These are phyloP conservation scores for Pseudomyrmex sp. DNA, from an alignment of 1,140 invertebrate genomes.

Conservation along the genomic window DNA sequence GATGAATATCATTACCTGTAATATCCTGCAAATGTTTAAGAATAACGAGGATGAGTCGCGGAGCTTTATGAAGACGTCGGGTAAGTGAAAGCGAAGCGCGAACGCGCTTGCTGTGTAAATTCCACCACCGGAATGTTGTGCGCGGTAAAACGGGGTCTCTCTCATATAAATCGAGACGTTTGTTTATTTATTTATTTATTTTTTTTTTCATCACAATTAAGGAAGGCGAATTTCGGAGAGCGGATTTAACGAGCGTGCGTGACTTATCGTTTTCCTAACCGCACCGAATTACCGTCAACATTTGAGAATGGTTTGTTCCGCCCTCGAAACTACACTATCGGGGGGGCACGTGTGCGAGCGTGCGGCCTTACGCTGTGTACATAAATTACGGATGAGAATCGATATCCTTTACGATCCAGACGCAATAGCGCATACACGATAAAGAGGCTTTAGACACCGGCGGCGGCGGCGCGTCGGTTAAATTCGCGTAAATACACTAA, in stretches of 20 bases:
- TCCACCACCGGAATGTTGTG: too few species aligned
- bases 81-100: not conserved
- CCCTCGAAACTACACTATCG: not conserved
- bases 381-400: conserved; percentile 67
- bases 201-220: too few species aligned
- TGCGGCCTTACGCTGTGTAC: conserved; percentile 27
- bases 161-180: too few species aligned
- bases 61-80: conserved; percentile 19
- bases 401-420: conserved; percentile 66
- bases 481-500: conserved; percentile 38
- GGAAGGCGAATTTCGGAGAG: not conserved
- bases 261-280: conserved; percentile 41
- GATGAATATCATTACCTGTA: conserved; percentile 44
- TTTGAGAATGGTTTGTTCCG: not conserved
- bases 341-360: not conserved
- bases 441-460: conserved; percentile 41
- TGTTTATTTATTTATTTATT: too few species aligned
- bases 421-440: conserved; percentile 53
- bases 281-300: conserved; percentile 41
- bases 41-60: conserved; percentile 10
- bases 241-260: conserved; percentile 36
- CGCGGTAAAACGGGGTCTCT: too few species aligned
- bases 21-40: conserved; percentile 25
- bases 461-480: conserved; percentile 16
- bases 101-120: too few species aligned